A percentile compares a stretch with the other conserved stretches of the same genome.
phyloP scores from a whole-genome alignment of 1,140 invertebrate genomes.

The Apis dorsata region DNA sequence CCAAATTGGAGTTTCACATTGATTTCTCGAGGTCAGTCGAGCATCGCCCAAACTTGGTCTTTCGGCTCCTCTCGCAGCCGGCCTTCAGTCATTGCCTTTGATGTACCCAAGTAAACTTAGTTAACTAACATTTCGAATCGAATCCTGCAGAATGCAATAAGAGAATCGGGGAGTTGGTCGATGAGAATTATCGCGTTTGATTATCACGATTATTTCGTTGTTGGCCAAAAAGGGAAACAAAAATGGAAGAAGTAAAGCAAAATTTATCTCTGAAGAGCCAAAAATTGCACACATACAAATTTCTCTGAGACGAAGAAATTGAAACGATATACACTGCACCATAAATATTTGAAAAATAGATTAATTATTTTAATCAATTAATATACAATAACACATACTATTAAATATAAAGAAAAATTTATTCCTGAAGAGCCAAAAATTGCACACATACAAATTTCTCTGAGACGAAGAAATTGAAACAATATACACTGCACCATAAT shows the following conservation, averaged over 20 bases:
- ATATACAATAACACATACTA: too few species aligned
- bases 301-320: too few species aligned
- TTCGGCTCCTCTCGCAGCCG: not conserved
- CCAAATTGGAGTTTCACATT: constrained; percentile 5
- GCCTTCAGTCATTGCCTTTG: not conserved
- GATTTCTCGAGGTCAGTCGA: constrained; percentile 32
- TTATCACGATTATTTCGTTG: not conserved
- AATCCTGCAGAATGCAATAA: constrained; percentile 23
- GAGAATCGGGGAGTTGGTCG: not conserved
- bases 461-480: too few species aligned
- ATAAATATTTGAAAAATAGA: too few species aligned
- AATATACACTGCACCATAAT: too few species aligned
- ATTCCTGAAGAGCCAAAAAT: not conserved
- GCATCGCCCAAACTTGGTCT: constrained; percentile 7
- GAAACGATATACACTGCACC: too few species aligned
- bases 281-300: not conserved
- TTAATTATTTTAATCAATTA: too few species aligned
- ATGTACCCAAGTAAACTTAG: constrained; percentile 15
- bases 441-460: too few species aligned
- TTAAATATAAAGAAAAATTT: too few species aligned
- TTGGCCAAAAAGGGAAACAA: too few species aligned
- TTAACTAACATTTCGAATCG: constrained; percentile 26
- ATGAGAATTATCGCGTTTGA: not conserved
- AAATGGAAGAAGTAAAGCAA: too few species aligned
- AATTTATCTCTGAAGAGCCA: too few species aligned